Conservation (phyloP, 2,797 vertebrate species). For the Eutrigla gurnardus region DNA sequence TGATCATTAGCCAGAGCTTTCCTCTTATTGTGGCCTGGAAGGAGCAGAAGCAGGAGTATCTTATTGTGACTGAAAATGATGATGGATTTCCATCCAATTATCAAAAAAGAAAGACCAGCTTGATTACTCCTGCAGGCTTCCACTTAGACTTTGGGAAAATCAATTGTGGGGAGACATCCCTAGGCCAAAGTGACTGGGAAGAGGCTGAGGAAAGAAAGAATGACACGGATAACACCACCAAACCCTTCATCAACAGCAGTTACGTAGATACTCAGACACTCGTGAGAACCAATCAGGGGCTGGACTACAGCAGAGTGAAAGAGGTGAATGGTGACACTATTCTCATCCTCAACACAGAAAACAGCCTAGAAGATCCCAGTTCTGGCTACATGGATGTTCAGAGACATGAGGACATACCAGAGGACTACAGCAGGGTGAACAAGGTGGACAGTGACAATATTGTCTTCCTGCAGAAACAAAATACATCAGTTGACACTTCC, state of each 20-base stretch:
- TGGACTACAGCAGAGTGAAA: constrained; percentile 88
- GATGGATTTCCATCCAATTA: constrained; percentile 59
- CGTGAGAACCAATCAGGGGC: constrained; percentile 63
- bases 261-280: constrained; percentile 88
- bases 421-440: constrained; percentile 88
- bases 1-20: constrained; percentile 84
- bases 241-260: constrained; percentile 66
- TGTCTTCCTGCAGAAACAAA: constrained; percentile 84
- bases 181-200: constrained; percentile 1
- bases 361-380: neutral
- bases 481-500: neutral
- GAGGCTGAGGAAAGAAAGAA: neutral
- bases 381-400: constrained; percentile 84
- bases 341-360: constrained; percentile 80
- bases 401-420: constrained; percentile 67
- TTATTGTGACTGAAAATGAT: constrained; percentile 87
- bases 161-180: constrained; percentile 55
- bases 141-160: constrained; percentile 70
- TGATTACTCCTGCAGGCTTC: constrained; percentile 78
- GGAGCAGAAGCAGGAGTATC: constrained; percentile 87
- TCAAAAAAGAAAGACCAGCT: constrained; percentile 81
- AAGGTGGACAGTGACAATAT: constrained; percentile 79
- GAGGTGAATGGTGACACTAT: constrained; percentile 77
- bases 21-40: constrained; percentile 81
- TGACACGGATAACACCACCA: constrained; percentile 9